Evolutionary conservation across 2,797 vertebrate genomes (phyloP), one percentile per base, ranked within the genome.

Genomic region (Phrynocephalus guinanensis): DNA sequence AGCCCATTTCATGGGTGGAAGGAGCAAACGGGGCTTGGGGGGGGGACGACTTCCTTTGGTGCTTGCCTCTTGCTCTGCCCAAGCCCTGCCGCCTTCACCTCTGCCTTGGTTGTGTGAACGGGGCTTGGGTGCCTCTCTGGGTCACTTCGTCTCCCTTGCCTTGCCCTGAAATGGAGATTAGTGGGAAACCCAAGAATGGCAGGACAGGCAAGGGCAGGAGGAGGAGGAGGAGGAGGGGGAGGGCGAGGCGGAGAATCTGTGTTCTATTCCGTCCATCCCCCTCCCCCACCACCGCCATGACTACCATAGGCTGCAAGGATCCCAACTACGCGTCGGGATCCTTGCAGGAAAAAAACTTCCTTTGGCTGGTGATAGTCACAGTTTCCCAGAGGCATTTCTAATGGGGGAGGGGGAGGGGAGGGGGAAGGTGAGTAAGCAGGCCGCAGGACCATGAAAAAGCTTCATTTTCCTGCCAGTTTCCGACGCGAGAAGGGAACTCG

Each of bases 11-110:
- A 9, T 76, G 15, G 15, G 86, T 44, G 83, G 26, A 63, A 22
- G 20, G 92, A 86, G 88, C 92, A 90, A 86, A 92, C 91, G 89
- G 81, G 89, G 84, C 82, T 93, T 94, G 56, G 18, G 79, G 56
- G 52, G 52, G 52, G 52, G 52, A 7, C 7, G 52, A 38, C 38
- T 44, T 44, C 38, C 38, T 44, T 44, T 44, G 38, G 38, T 44
- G 3, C 38, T 44, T 44, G 38, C 38, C 38, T 44, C 38, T 44
- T 44, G 38, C 38, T 44, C 38, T 44, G 38, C 38, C 38, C 38
- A 5, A 44, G 38, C 38, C 38, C 38, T 44, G 38, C 38, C 38
- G 38, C 38, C 38, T 44, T 44, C 56, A 67, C 72, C 30, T 28
- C 83, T 86, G 77, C 75, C 30, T 68, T 85, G 76, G 50, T 8